Base-by-base conservation (phyloP, 2,797 vertebrate species). In the Ctenosaura bakeri region DNA sequence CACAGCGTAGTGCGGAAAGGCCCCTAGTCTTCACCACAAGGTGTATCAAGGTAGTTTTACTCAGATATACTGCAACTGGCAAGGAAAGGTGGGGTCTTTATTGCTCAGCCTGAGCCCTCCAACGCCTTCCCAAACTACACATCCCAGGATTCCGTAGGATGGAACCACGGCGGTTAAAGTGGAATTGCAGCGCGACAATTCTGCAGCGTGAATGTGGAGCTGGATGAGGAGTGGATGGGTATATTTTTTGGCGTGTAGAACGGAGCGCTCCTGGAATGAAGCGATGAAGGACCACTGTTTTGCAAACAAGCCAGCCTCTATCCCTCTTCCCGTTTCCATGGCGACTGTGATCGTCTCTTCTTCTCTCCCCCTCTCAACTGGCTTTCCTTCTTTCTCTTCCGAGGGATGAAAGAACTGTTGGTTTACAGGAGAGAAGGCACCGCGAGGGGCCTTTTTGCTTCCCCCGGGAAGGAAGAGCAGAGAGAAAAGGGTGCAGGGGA, bases 221-320 rank as follows among this genome's bases (percentile, higher is more conserved):
- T 56, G 56, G 78, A 1, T 46, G 38, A 22, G 42, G 46, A 52
- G 5, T 54, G 42, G 32, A 52, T 35, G 22, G 22, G 26, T 0
- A 2, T 6, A 20, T 20, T 1, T 26, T 69, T 42, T 77, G 38
- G 42, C 3, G 10, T 1, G 46, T 22, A 46, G 76, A 69, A 42
- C 10, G 10, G 24, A 69, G 62, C 20, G 1, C 18, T 80, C 62
- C n/a, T 24, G 2, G 74, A 79, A 89, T 42, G 66, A 52, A 78
- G 26, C 46, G 7, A 89, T 85, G 66, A 50, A 52, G 35, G 56
- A 12, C 59, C 71, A 20, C 6, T 89, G 88, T 89, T 89, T 85
- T 89, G 88, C 73, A 89, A 85, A 89, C 88, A 89, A 69, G 82
- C 59, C 14, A 13, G 12, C 69, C n/a, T 85, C 59, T 85, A 54